A percentile compares a stretch with the other conserved stretches of the same genome.
Conservation (phyloP, 2,888 invertebrate genomes). For the Branchinecta sandiegonensis region DNA sequence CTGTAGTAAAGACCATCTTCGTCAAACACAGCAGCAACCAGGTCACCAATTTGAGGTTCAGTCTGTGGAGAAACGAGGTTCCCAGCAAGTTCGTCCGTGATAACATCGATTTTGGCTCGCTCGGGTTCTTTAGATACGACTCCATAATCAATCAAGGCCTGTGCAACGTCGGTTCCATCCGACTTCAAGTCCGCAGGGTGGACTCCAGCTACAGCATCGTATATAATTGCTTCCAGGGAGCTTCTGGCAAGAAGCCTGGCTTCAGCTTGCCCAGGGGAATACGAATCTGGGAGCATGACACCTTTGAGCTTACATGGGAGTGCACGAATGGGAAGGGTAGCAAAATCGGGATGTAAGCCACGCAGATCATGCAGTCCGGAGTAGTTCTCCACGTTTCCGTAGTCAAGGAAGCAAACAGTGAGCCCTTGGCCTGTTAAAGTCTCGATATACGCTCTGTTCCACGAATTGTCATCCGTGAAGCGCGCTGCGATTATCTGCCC, state of each 20-base stretch:
- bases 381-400: not conserved
- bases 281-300: not conserved
- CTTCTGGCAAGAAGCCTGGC: slow-evolving; percentile 1
- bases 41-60: slow-evolving; percentile 3
- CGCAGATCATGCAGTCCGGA: not conserved
- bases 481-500: slow-evolving; percentile 18
- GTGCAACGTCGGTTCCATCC: slow-evolving; percentile 1
- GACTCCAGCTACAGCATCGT: not conserved
- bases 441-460: not conserved
- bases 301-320: not conserved
- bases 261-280: not conserved
- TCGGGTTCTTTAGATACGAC: slow-evolving; percentile 8
- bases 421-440: not conserved
- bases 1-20: slow-evolving; percentile 22
- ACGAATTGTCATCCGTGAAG: slow-evolving; percentile 5
- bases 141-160: slow-evolving; percentile 6
- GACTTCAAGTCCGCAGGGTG: not conserved
- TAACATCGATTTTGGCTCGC: not conserved
- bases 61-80: not conserved
- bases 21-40: slow-evolving; percentile 18
- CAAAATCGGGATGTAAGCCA: not conserved
- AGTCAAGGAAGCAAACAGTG: slow-evolving; percentile 14
- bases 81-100: not conserved
- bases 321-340: not conserved
- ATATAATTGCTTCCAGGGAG: not conserved